Conservation (phyloP, 2,797 vertebrate genomes). For the Lepilemur septentrionalis region DNA sequence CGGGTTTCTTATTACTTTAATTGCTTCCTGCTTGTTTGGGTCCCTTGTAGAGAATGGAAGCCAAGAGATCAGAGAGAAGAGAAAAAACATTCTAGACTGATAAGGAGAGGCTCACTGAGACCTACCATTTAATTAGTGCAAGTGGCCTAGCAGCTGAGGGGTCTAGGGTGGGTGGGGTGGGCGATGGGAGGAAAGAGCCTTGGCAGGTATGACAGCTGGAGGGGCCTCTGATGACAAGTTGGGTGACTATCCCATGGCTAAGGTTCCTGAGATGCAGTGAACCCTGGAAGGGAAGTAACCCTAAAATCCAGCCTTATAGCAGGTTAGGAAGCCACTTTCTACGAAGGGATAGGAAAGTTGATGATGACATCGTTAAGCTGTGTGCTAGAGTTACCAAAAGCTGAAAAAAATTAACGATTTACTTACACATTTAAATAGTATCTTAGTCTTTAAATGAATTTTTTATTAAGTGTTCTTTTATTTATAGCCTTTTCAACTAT, state of each 20-base stretch:
- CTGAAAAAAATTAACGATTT: neutral
- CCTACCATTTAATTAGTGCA: neutral
- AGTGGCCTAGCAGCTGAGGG: neutral
- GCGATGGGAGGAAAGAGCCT: neutral
- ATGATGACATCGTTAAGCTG: neutral
- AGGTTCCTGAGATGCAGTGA: neutral
- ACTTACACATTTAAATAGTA: neutral
- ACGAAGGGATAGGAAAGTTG: neutral
- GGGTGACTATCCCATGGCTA: neutral
- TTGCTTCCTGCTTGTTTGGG: slow-evolving; percentile 45
- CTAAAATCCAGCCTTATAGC: neutral
- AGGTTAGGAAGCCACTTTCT: neutral
- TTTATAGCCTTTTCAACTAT: neutral
- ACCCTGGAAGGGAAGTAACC: neutral
- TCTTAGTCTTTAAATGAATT: neutral
- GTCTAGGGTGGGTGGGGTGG: too few relatives aligned
- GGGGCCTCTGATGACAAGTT: neutral
- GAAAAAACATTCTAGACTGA: neutral
- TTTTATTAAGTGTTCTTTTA: neutral
- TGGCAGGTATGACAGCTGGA: too few relatives aligned
- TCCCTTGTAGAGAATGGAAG: neutral
- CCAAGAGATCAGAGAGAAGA: neutral
- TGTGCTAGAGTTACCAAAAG: neutral
- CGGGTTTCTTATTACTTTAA: slow-evolving; percentile 40
- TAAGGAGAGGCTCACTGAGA: neutral